Conservation (phyloP, 2,113 vertebrate species). For the Cercocebus atys region DNA sequence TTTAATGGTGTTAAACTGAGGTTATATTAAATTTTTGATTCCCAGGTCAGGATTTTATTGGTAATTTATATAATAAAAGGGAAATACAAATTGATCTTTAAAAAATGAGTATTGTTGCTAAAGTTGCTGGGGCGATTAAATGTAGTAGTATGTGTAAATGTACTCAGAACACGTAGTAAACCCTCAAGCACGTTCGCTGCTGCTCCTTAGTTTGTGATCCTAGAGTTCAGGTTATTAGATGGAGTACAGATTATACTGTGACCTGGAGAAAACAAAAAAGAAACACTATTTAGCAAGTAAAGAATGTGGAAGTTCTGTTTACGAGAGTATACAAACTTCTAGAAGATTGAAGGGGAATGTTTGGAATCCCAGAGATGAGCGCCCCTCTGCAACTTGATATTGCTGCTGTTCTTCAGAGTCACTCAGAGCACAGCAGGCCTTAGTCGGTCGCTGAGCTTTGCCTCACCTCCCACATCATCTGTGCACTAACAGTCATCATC, state of each 20-base stretch:
- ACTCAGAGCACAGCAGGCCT: neutral
- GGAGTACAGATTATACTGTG: neutral
- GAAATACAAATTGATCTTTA: no score
- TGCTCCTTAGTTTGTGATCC: neutral
- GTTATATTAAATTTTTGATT: no score
- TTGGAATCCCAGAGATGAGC: neutral
- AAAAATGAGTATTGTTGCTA: no score
- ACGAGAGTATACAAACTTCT: neutral
- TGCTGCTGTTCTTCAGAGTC: neutral
- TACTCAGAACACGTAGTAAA: neutral
- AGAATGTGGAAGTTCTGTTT: neutral
- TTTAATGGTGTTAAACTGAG: no score
- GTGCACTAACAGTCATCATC: neutral
- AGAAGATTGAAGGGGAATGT: neutral
- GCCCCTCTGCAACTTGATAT: neutral
- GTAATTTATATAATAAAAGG: no score
- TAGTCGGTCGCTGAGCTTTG: neutral
- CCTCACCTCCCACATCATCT: neutral
- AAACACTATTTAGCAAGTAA: neutral
- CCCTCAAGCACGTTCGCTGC: neutral
- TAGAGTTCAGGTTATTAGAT: neutral
- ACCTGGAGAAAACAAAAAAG: neutral
- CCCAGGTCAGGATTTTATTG: no score
- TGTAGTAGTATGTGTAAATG: neutral
- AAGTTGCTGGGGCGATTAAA: neutral